Percentiles rank a stretch among this genome's conserved stretches.
phyloP scores from a whole-genome alignment of 1,140 invertebrate genomes.

The Aradophagus sp. region DNA sequence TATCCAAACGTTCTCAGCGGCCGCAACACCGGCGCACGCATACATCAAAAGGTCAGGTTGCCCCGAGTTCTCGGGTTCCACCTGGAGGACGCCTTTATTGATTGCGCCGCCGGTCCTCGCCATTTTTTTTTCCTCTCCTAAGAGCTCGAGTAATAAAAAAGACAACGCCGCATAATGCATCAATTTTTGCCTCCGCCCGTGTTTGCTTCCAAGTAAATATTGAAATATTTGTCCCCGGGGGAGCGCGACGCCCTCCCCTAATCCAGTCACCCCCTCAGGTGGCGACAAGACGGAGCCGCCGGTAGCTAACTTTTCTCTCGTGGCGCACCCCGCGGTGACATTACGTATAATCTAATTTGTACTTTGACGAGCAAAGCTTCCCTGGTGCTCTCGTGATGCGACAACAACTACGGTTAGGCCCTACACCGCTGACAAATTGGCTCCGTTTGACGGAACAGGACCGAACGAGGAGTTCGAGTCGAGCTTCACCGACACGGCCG shows the following conservation, averaged over 20 bases:
- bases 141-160: constrained; percentile 34
- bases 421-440: constrained; percentile 36
- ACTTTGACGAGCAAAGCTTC: constrained; percentile 63
- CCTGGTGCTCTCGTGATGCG: constrained; percentile 18
- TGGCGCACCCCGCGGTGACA: constrained; percentile 62
- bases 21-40: constrained; percentile 40
- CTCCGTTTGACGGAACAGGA: constrained; percentile 52
- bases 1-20: constrained; percentile 46
- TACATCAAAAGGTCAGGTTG: constrained; percentile 58
- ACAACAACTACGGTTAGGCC: constrained; percentile 36
- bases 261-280: constrained; percentile 2
- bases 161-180: constrained; percentile 36
- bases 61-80: constrained; percentile 50
- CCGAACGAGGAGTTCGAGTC: constrained; percentile 35
- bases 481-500: constrained; percentile 28
- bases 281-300: constrained; percentile 9
- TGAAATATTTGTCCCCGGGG: constrained; percentile 53
- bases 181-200: constrained; percentile 43
- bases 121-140: constrained; percentile 36
- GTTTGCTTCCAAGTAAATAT: constrained; percentile 49
- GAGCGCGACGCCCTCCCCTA: not conserved
- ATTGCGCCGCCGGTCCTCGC: constrained; percentile 41
- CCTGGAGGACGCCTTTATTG: constrained; percentile 52
- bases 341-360: constrained; percentile 68
- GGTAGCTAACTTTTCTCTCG: constrained; percentile 62